Base-by-base conservation (phyloP, 2,888 invertebrate genomes). In the Melipona beecheii region DNA sequence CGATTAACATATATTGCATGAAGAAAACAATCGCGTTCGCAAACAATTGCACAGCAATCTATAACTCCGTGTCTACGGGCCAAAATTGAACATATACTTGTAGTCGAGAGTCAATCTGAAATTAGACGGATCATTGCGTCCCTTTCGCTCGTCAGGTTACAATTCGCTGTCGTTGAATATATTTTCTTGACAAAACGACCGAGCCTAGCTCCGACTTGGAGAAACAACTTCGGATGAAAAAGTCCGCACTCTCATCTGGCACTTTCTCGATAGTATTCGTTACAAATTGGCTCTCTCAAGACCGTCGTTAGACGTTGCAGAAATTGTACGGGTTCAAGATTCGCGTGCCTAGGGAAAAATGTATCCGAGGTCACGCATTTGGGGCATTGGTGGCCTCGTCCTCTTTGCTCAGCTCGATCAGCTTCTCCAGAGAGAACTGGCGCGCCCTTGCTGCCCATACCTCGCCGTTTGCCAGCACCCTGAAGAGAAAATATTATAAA, bases 381-480 rank as follows among this genome's bases (percentile, higher is more conserved):
- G 90, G 87, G 17, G 88, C 81, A 69, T 91, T 91, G 58, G 92
- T 92, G 49, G 90, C 80, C 50, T 93, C 92, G 36, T 93, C 92
- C 75, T 92, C 92, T 78, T 91, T 91, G 75, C 90, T 91, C 68
- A 87, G 84, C 62, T 86, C 84, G 15, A 90, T 75, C 60, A 90
- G 86, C 75, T 89, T 90, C 74, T 91, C 88, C 66, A 92, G 85
- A 24, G 93, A 91, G 66, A 93, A 90, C 78, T 93, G 90, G 56
- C 91, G 91, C 54, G 93, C 94, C 87, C 92, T 94, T 5, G 92
- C 92, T 56, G 91, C 92, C 94, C 94, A 94, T 19, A 91, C 91
- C 70, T 92, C 91, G 27, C 91, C 93, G 72, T 94, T 92, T 6
- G 93, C 94, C 36, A 93, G 85, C 65, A 94, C 94, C 75, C 94